These are phyloP conservation scores for Cervus canadensis DNA, from an alignment of 2,113 vertebrate genomes.

Conservation along the genomic window DNA sequence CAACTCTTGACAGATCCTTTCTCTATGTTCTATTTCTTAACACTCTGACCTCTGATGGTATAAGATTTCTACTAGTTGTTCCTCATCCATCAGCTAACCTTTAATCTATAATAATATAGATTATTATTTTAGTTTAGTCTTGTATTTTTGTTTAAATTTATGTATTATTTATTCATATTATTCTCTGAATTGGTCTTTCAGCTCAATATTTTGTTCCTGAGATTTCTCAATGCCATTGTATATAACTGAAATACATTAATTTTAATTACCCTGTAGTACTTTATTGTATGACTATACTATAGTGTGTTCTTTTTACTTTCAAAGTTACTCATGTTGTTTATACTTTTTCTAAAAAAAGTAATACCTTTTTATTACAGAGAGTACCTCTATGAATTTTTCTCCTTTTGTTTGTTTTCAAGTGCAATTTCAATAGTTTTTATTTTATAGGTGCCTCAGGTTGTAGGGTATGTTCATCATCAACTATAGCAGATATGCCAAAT, in stretches of 20 bases:
- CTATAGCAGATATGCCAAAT: not conserved
- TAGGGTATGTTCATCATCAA: not conserved
- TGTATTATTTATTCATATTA: not conserved
- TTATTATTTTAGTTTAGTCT: not conserved
- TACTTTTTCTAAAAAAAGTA: not conserved
- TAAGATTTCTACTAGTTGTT: not conserved
- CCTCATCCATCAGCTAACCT: not conserved
- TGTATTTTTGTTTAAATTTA: not conserved
- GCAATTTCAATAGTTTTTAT: not conserved
- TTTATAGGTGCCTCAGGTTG: not conserved
- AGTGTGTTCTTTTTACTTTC: not conserved
- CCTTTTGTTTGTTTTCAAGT: not conserved
- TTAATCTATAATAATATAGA: not conserved
- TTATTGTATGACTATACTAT: not conserved
- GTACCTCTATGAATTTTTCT: not conserved
- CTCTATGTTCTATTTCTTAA: not conserved
- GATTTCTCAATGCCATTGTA: not conserved
- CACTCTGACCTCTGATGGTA: not conserved
- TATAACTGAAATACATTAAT: not conserved
- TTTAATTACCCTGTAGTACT: not conserved
- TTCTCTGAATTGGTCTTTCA: not conserved
- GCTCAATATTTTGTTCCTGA: not conserved
- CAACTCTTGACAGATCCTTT: not conserved
- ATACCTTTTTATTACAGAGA: not conserved
- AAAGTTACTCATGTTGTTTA: not conserved